These are phyloP conservation scores for Lichenostomus cassidix DNA, from an alignment of 2,113 vertebrate species.

Conservation along the genomic window DNA sequence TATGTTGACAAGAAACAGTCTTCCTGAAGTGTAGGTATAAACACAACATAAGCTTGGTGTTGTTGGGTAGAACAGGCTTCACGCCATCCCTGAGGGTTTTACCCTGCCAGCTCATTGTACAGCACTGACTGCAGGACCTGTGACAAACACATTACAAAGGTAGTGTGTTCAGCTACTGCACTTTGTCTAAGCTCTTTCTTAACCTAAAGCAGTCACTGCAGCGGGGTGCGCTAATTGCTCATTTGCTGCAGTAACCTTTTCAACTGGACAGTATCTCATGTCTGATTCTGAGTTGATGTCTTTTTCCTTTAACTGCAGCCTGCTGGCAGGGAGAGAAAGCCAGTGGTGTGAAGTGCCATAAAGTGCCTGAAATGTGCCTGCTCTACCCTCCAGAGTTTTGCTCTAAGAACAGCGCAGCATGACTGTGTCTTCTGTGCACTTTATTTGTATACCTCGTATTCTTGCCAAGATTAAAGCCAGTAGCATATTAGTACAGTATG, in stretches of 20 bases:
- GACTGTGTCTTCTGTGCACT: neutral
- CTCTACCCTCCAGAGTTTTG: neutral
- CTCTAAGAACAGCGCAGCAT: neutral
- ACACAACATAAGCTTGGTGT: neutral
- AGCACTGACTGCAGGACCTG: neutral
- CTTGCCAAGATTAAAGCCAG: neutral
- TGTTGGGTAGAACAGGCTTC: neutral
- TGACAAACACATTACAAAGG: constrained; percentile 62
- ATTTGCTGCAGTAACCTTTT: constrained; percentile 71
- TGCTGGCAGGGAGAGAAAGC: neutral
- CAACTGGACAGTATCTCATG: constrained; percentile 54
- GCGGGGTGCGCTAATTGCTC: constrained; percentile 70
- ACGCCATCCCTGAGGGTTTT: neutral
- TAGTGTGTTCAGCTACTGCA: constrained; percentile 49
- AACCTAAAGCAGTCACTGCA: constrained; percentile 13
- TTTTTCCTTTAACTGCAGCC: constrained; percentile 56
- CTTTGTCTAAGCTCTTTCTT: constrained; percentile 23
- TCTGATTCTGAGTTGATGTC: constrained; percentile 27
- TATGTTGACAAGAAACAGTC: neutral
- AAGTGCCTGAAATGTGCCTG: neutral
- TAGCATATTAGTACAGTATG: neutral
- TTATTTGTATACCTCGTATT: neutral
- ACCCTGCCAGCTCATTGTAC: neutral
- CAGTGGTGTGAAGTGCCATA: neutral
- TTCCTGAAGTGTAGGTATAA: neutral